Evolutionary conservation across 2,113 vertebrate genomes (phyloP).

Genomic region (Jaculus jaculus): DNA sequence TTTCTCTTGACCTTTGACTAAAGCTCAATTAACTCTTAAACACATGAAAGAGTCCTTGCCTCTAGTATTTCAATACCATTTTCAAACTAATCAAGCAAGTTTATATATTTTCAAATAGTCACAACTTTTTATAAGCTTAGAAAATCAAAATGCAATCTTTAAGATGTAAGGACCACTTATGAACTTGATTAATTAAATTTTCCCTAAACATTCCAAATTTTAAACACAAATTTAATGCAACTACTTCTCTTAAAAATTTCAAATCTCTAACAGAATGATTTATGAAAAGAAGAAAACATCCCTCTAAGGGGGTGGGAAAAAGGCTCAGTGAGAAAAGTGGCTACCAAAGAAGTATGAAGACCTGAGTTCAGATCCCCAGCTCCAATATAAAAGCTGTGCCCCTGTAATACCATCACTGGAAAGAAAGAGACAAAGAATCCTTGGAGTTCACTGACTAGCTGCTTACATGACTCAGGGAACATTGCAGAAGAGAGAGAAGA

Average conservation of each 20-base stretch:
- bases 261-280: slow-evolving; percentile 6
- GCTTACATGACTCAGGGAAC: no score
- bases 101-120: slow-evolving; percentile 32
- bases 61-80: not conserved
- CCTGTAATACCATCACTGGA: no score
- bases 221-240: slow-evolving; percentile 53
- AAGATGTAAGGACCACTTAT: slow-evolving; percentile 48
- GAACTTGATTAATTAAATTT: slow-evolving; percentile 40
- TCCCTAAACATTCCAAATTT: slow-evolving; percentile 35
- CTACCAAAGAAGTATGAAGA: no score
- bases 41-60: not conserved
- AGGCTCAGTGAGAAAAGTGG: no score
- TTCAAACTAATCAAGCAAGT: not conserved
- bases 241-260: slow-evolving; percentile 32
- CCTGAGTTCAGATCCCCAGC: no score
- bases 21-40: slow-evolving; percentile 8
- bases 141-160: slow-evolving; percentile 57
- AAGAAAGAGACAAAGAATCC: no score
- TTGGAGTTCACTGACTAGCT: no score
- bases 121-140: slow-evolving; percentile 28
- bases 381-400: no score
- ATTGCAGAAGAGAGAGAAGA: no score
- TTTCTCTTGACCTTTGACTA: slow-evolving; percentile 26
- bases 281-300: not conserved
- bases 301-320: no score